Percentiles rank a stretch among this genome's conserved stretches.
These are phyloP conservation scores for Diceros bicornis DNA, from an alignment of 2,797 vertebrate species.

Conservation along the genomic window DNA sequence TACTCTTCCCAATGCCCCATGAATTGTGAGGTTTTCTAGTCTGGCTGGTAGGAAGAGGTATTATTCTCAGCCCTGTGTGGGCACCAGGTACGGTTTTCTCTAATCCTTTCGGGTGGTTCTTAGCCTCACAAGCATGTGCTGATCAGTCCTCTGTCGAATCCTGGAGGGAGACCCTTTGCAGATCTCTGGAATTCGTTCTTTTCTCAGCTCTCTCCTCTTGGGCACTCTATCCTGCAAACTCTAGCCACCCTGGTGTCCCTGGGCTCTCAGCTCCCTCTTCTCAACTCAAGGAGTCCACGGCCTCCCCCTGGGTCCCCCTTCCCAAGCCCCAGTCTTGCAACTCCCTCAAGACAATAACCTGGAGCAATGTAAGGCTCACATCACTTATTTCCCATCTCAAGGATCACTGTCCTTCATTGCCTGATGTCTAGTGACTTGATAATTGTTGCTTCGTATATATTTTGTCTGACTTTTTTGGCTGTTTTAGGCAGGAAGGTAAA, in stretches of 20 bases:
- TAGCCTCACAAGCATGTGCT: background rate
- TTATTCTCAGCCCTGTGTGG: background rate
- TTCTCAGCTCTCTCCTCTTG: background rate
- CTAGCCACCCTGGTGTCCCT: background rate
- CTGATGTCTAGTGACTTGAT: background rate
- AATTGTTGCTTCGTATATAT: background rate
- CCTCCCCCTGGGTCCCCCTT: background rate
- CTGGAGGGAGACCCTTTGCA: background rate
- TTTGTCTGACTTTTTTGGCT: background rate
- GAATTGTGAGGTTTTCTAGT: background rate
- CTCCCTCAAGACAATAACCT: background rate
- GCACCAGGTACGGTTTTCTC: background rate
- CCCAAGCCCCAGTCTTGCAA: background rate
- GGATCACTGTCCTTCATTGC: background rate
- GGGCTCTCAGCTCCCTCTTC: background rate
- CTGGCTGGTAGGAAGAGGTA: background rate
- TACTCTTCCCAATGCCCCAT: too few species aligned
- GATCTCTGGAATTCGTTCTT: background rate
- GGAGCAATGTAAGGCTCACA: background rate
- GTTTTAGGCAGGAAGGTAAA: background rate
- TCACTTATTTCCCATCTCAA: background rate
- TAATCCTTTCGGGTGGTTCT: background rate
- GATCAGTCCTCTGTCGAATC: background rate
- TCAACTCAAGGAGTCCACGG: background rate
- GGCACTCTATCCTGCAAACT: background rate